A percentile compares a stretch with the other conserved stretches of the same genome.
Conservation (phyloP, 2,888 invertebrate genomes). For the Hydropsyche betteni region DNA sequence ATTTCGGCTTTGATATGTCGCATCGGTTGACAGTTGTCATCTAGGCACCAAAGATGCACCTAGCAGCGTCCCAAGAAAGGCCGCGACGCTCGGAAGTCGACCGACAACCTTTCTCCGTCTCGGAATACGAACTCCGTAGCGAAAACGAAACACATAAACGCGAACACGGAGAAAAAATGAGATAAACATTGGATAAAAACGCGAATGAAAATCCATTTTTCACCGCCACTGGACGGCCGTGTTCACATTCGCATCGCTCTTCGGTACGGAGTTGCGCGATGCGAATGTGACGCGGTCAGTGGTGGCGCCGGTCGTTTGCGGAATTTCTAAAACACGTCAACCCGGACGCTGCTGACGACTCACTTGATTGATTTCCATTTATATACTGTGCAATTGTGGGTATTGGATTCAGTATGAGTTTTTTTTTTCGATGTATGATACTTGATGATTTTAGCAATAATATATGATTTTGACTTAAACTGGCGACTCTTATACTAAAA, state of each 20-base stretch:
- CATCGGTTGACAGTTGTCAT: slow-evolving; percentile 10
- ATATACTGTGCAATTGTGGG: no score
- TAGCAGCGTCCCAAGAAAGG: slow-evolving; percentile 30
- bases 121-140: not conserved
- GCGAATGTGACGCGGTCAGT: slow-evolving; percentile 5
- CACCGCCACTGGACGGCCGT: not conserved
- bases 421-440: no score
- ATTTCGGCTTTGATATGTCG: no score
- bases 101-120: slow-evolving; percentile 38
- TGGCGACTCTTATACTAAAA: no score
- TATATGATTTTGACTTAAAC: no score
- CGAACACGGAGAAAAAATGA: no score
- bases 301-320: slow-evolving; percentile 11
- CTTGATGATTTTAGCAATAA: no score
- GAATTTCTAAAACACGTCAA: slow-evolving; percentile 18
- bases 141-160: no score
- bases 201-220: slow-evolving; percentile 10
- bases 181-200: not conserved
- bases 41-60: not conserved
- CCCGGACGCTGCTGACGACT: slow-evolving; percentile 12
- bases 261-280: not conserved
- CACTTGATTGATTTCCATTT: slow-evolving; percentile 12
- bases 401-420: no score
- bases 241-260: slow-evolving; percentile 6
- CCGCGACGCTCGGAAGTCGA: slow-evolving; percentile 25